phyloP scores from a whole-genome alignment of 2,797 vertebrate species.

The Otolemur crassicaudatus region DNA sequence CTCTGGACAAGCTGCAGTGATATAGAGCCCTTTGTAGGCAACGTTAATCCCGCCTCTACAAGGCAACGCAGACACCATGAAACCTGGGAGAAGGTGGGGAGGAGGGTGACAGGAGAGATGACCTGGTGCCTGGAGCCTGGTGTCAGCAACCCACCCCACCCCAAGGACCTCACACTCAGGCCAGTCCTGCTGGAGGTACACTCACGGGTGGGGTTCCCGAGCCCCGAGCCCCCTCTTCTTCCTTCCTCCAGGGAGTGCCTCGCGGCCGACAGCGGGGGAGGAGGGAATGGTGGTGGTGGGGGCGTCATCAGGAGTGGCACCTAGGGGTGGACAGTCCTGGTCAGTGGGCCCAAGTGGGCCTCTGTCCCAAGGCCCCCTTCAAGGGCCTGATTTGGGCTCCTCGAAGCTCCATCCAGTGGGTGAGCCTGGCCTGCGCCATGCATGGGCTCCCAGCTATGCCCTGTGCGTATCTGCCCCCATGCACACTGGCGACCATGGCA shows the following conservation, averaged over 20 bases:
- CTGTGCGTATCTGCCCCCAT: too few relatives aligned
- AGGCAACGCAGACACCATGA: neutral
- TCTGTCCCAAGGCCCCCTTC: too few relatives aligned
- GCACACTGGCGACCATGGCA: neutral
- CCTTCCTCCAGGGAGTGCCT: constrained; percentile 5
- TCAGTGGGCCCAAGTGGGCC: neutral
- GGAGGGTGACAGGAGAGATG: rapidly evolving
- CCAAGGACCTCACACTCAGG: neutral
- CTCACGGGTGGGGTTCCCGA: constrained; percentile 43
- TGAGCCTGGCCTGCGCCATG: rapidly evolving
- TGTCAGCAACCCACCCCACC: neutral
- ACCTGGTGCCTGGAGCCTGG: neutral
- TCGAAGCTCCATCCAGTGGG: neutral
- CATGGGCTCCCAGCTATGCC: neutral
- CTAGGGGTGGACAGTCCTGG: neutral
- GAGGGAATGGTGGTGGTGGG: constrained; percentile 55
- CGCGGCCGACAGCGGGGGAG: neutral
- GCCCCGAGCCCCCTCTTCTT: neutral
- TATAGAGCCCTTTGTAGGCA: neutral
- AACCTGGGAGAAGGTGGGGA: neutral
- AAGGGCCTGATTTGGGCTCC: neutral
- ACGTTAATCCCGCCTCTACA: neutral
- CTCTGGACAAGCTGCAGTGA: neutral
- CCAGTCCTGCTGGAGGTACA: neutral
- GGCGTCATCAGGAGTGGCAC: constrained; percentile 65